phyloP scores from a whole-genome alignment of 2,113 vertebrate species.

The Psilopsiagon aymara region DNA sequence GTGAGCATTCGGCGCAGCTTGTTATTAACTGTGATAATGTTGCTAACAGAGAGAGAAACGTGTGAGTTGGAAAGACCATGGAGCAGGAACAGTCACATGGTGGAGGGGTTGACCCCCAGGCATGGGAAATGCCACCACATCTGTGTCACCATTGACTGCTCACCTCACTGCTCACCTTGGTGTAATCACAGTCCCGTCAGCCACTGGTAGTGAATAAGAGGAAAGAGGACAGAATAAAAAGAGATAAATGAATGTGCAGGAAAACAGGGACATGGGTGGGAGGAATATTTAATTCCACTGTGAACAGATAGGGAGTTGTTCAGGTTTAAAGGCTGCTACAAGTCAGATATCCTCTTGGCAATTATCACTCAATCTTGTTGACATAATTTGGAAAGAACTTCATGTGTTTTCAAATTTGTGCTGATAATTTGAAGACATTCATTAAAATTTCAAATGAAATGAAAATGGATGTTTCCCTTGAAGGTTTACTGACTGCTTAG shows the following conservation, averaged over 20 bases:
- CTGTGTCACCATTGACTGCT: not conserved
- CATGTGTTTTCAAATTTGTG: not conserved
- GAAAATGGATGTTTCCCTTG: not conserved
- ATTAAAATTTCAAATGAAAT: not conserved
- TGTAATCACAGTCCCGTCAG: not conserved
- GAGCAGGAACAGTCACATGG: not conserved
- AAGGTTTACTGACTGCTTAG: not conserved
- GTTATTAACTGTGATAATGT: not conserved
- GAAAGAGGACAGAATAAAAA: not conserved
- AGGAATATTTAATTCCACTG: not conserved
- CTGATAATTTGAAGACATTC: not conserved
- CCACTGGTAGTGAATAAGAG: not conserved
- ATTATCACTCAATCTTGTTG: not conserved
- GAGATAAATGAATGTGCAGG: not conserved
- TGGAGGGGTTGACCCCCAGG: fast-evolving
- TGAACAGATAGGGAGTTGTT: not conserved
- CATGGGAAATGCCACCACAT: not conserved
- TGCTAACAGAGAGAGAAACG: not conserved
- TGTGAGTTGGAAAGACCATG: fast-evolving
- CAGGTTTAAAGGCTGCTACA: not conserved
- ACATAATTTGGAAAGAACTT: not conserved
- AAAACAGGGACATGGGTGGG: not conserved
- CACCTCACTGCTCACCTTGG: not conserved
- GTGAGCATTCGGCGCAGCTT: not conserved
- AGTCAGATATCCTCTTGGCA: not conserved